These are phyloP conservation scores for Grapholita molesta DNA, from an alignment of 1,140 invertebrate genomes.

Conservation along the genomic window DNA sequence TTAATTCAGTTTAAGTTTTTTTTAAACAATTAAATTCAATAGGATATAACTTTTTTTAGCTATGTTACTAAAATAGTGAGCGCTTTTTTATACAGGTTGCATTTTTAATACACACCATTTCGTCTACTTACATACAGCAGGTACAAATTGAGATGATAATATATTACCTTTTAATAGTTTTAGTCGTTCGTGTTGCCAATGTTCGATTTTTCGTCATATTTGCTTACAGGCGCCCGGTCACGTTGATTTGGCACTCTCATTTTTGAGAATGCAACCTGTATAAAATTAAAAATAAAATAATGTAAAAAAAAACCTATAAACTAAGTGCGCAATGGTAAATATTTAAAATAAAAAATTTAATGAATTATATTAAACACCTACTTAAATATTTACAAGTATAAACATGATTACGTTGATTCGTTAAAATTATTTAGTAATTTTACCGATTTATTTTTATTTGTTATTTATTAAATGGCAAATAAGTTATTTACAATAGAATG, in stretches of 20 bases:
- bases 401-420: not conserved
- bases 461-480: not conserved
- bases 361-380: not conserved
- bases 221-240: not conserved
- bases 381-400: not conserved
- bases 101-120: not conserved
- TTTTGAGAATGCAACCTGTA: slow-evolving; percentile 13
- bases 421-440: not conserved
- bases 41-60: not conserved
- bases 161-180: not conserved
- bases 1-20: not conserved
- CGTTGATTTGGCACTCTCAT: not conserved
- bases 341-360: not conserved
- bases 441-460: not conserved
- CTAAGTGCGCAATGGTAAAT: not conserved
- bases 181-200: not conserved
- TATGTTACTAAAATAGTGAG: not conserved
- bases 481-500: not conserved
- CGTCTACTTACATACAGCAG: not conserved
- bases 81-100: slow-evolving; percentile 7
- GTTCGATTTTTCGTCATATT: not conserved
- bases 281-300: slow-evolving; percentile 1
- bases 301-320: not conserved
- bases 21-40: not conserved
- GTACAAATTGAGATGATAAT: not conserved